phyloP scores from a whole-genome alignment of 37 sponge, comb jelly and placozoan species.

The Beroe forskalii region DNA sequence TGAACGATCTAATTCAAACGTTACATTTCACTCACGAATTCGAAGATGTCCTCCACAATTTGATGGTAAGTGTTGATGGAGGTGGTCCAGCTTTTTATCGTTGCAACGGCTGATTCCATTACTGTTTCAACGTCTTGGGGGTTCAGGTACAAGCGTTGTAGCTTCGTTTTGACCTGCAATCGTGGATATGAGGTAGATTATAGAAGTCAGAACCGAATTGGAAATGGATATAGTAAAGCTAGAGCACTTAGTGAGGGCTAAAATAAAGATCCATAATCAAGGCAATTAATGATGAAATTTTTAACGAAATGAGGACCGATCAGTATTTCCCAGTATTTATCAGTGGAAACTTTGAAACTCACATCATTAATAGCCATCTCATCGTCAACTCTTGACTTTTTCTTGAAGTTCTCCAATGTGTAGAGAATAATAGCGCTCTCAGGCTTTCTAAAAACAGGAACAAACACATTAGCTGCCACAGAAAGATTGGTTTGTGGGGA shows the following conservation, averaged over 20 bases:
- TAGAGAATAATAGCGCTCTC: slow-evolving; percentile 8
- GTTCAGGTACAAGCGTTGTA: not conserved
- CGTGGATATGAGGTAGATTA: not conserved
- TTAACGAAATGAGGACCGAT: not conserved
- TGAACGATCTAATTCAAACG: no score
- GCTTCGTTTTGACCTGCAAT: slow-evolving; percentile 48
- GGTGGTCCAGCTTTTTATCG: slow-evolving; percentile 50
- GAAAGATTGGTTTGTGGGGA: not conserved
- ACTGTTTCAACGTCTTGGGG: slow-evolving; percentile 25
- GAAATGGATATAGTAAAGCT: not conserved
- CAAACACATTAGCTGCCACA: slow-evolving; percentile 11
- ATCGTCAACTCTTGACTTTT: slow-evolving; percentile 37
- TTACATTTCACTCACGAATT: slow-evolving; percentile 64
- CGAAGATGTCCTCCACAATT: slow-evolving; percentile 62
- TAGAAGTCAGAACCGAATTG: not conserved
- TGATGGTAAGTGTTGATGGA: slow-evolving; percentile 34
- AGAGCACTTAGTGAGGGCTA: no score
- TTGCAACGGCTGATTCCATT: slow-evolving; percentile 5
- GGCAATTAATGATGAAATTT: no score
- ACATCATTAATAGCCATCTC: slow-evolving; percentile 58
- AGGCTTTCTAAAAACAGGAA: slow-evolving; percentile 57
- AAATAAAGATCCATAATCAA: no score
- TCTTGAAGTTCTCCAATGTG: slow-evolving; percentile 48
- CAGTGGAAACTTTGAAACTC: not conserved
- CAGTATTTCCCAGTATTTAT: not conserved